These are phyloP conservation scores for Panurus biarmicus DNA, from an alignment of 2,113 vertebrate species.

Conservation along the genomic window DNA sequence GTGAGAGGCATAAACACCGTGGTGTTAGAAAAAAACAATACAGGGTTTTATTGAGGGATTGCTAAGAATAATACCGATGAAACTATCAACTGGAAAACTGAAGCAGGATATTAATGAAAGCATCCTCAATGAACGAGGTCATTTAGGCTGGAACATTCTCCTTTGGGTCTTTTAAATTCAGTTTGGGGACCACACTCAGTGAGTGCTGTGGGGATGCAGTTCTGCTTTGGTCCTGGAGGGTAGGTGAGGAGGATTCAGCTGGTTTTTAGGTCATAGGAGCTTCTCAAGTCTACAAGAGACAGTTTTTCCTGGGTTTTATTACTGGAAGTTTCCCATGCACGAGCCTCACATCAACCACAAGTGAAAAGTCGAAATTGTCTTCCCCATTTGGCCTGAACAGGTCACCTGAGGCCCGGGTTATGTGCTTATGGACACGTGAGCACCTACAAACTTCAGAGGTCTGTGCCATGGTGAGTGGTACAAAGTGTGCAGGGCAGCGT, in stretches of 20 bases:
- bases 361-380: not conserved
- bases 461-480: not conserved
- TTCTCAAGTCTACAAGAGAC: not conserved
- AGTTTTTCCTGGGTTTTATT: not conserved
- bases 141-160: not conserved
- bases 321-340: not conserved
- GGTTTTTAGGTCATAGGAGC: not conserved
- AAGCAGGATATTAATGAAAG: not conserved
- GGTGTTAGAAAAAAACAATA: not conserved
- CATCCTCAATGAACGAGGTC: not conserved
- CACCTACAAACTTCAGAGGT: not conserved
- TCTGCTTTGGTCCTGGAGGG: not conserved
- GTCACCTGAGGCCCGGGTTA: not conserved
- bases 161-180: not conserved
- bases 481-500: rapidly evolving
- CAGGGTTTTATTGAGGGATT: not conserved
- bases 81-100: slow-evolving; percentile 5
- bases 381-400: rapidly evolving
- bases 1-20: not conserved
- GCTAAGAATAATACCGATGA: not conserved
- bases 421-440: rapidly evolving
- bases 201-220: not conserved
- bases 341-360: not conserved
- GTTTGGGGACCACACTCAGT: not conserved
- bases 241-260: not conserved